Base-by-base conservation (phyloP, 2,888 invertebrate species). In the Anticlea derivata region DNA sequence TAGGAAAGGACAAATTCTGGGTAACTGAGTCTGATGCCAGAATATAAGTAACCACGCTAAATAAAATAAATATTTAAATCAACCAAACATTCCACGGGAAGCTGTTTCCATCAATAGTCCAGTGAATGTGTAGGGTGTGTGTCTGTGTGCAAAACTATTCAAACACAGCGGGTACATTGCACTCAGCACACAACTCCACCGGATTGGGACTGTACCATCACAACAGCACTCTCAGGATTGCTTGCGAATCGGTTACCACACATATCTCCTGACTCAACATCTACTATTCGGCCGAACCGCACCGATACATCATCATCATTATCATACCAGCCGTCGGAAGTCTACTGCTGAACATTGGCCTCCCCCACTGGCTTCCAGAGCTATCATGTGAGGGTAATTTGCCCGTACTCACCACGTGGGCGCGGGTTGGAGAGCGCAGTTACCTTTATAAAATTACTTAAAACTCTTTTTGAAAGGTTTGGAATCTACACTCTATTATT, bases 121-220 rank as follows among this genome's bases (percentile, higher is more conserved):
- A 23, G 11, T 22, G 7, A 23, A 11, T 35, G 23, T 37, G 37
- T n/a, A n/a, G n/a, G n/a, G n/a, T n/a, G n/a, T n/a, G n/a, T n/a
- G n/a, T n/a, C n/a, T n/a, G n/a, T 24, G 0, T 37, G 3, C 11
- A 4, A 23, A 2, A 31, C 30, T 41, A 26, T 43, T 26, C n/a
- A 26, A 26, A 41, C 17, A 37, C 23, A 3, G 17, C 12, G 7
- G 12, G 10, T 22, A n/a, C 24, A 41, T 3, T 17, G 17, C 24
- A 33, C 17, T 20, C 26, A 23, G 33, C 33, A 43, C 11, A 35
- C 43, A 33, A 26, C 24, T 27, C 44, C 20, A 11, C 17, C 8
- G 24, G 20, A 44, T 44, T 35, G 22, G 10, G 34, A 27, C 35
- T 35, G 44, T 20, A 10, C 22, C 13, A 35, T 27, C 22, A 44